Conservation (phyloP, 2,888 invertebrate species). For the Diadromus collaris region DNA sequence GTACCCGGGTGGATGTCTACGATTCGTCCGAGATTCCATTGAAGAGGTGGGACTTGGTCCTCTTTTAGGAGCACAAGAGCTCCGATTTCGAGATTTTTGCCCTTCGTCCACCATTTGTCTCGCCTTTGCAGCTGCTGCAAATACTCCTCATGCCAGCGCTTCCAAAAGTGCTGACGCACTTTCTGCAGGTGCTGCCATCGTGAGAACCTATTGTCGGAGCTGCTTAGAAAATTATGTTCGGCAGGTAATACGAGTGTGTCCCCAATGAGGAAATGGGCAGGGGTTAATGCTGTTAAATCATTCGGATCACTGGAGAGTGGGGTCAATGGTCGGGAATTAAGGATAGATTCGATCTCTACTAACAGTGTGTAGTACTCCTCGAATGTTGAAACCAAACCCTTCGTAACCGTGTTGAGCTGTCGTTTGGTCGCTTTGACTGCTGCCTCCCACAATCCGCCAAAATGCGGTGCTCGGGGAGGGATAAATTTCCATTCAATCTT, state of each 20-base stretch:
- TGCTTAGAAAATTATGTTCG: slow-evolving; percentile 46
- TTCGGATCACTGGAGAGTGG: slow-evolving; percentile 3
- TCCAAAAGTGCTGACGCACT: slow-evolving; percentile 57
- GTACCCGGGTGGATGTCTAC: slow-evolving; percentile 66
- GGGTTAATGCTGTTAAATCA: slow-evolving; percentile 26
- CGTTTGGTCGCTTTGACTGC: not conserved
- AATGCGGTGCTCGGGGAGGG: slow-evolving; percentile 14
- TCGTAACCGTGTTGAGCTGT: not conserved
- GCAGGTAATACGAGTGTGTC: slow-evolving; percentile 39
- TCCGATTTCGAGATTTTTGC: slow-evolving; percentile 61
- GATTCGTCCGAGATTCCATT: slow-evolving; percentile 69
- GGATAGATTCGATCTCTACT: slow-evolving; percentile 5
- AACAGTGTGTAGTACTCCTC: slow-evolving; percentile 10
- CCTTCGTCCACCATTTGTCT: slow-evolving; percentile 45
- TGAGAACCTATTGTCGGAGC: slow-evolving; percentile 46
- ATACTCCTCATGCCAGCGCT: slow-evolving; percentile 57
- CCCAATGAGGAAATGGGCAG: slow-evolving; percentile 36
- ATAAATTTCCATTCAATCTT: slow-evolving; percentile 24
- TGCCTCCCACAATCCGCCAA: slow-evolving; percentile 24
- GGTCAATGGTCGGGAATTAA: slow-evolving; percentile 18
- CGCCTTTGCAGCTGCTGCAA: slow-evolving; percentile 53
- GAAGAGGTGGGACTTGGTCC: slow-evolving; percentile 66
- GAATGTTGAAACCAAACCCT: slow-evolving; percentile 7
- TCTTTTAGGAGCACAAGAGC: slow-evolving; percentile 71
- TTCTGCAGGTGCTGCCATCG: slow-evolving; percentile 64